Conservation (phyloP, 2,888 invertebrate genomes). For the Leptothorax acervorum region DNA sequence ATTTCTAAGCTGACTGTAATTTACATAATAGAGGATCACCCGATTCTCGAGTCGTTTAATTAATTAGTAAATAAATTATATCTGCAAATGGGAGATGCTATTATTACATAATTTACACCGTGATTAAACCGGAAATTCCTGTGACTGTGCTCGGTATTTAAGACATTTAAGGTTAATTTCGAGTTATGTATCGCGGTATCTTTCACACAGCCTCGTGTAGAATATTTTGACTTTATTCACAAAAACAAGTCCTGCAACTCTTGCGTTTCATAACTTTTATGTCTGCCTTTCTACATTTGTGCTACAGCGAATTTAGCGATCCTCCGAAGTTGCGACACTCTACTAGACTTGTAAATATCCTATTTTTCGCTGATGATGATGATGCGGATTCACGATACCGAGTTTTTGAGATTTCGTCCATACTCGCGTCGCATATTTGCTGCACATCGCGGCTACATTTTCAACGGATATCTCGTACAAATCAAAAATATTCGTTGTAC, state of each 20-base stretch:
- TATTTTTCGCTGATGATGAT: neutral
- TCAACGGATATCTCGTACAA: neutral
- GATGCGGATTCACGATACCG: neutral
- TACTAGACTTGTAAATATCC: slow-evolving; percentile 36
- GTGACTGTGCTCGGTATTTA: neutral
- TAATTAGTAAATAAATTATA: slow-evolving; percentile 23
- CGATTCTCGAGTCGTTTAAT: neutral
- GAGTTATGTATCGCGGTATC: neutral
- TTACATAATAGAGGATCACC: slow-evolving; percentile 27
- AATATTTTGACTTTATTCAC: neutral
- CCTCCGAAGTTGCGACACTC: slow-evolving; percentile 5
- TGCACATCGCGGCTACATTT: neutral
- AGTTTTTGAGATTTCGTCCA: neutral
- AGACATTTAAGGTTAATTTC: neutral
- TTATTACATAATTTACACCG: slow-evolving; percentile 2
- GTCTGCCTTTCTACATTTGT: neutral
- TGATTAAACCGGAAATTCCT: neutral
- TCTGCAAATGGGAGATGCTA: neutral
- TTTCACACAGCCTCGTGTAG: neutral
- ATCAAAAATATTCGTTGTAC: slow-evolving; percentile 2
- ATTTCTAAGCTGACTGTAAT: slow-evolving; percentile 9
- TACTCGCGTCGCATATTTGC: neutral
- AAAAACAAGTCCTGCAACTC: slow-evolving; percentile 14
- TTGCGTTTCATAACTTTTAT: slow-evolving; percentile 33
- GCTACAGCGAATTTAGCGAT: neutral